Base-by-base conservation (phyloP, 1,140 invertebrate genomes). In the Lerema accius region DNA sequence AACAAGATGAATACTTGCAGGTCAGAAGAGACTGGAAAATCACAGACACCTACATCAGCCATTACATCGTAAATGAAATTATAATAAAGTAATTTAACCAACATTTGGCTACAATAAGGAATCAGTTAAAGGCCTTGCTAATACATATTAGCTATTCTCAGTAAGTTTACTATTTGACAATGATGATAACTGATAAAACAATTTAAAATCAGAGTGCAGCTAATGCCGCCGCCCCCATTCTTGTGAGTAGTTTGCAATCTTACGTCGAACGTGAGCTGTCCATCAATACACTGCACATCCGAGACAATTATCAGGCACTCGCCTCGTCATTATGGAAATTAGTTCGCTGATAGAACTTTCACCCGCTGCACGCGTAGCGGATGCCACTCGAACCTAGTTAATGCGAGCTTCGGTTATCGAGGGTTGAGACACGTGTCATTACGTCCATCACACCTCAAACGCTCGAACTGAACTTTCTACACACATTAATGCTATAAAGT, bases 261-360 rank as follows among this genome's bases (percentile, higher is more conserved):
- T 13, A 53, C 14, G 35, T 40, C 1, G 35, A 11, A 37, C 42
- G 7, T 42, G 51, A 50, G 23, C 23, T 28, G 28, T 6, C 42
- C 16, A 9, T 46, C 40, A 46, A 3, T 11, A 11, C 4, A 2
- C 35, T n/a, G 14, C 15, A 39, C 32, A 9, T 37, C 15, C 35
- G 46, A 55, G 26, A 46, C 56, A 59, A 59, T 59, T 48, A 59
- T 59, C 28, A 37, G 26, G 6, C 32, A 39, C 28, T 48, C 16
- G 17, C 15, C 17, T 48, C 43, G 43, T 48, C 43, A 39, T 59
- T 59, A 59, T 37, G 43, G 56, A 59, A 59, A 59, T 59, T 59
- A 59, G 32, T 28, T 4, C 49, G 32, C 10, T 46, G 6, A 49
- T 14, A 59, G 32, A 59, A 49, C 56, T 59, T 59, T 59, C 56